Base-by-base conservation (phyloP, 1,140 invertebrate genomes). In the Lerema accius region DNA sequence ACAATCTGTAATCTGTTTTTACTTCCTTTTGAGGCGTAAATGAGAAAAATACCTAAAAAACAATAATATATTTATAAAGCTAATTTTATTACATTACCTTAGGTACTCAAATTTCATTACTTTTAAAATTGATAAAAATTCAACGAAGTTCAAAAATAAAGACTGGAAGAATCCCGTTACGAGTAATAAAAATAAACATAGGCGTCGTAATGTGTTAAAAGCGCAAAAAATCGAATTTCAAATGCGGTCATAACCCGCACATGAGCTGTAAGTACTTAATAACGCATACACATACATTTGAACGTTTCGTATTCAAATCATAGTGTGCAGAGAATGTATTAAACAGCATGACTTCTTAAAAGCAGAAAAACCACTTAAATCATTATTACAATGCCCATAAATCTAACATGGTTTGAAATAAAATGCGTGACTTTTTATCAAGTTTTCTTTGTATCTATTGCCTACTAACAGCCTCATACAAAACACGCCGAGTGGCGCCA, bases 251-350 rank as follows among this genome's bases (percentile, higher is more conserved):
- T 77, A 81, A 80, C 73, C 43, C 58, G 60, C 66, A 40, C 61
- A 65, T 71, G 69, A 67, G 67, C 69, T 69, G 68, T 72, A 7
- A n/a, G n/a, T 11, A 37, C 35, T 37, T 37, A 71, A 77, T 45
- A 50, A 66, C 32, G 56, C 65, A 79, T 60, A 67, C 61, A 62
- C 50, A 46, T 53, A 61, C 55, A 19, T 58, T 46, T 63, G 55
- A 58, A 71, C 65, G 68, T 67, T 78, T 61, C 71, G 70, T 80
- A 81, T 83, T 76, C 65, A 75, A 80, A 81, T 73, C 58, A 62
- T 19, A 35, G 37, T 80, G 73, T 76, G 78, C 68, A 32, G 55
- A 66, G 78, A 81, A 81, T 84, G 49, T 65, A 50, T 67, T 39
- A 73, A 58, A 50, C 48, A n/a, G 23, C 45, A 50, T 39, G 46